Percentiles rank a stretch among this genome's conserved stretches.
phyloP scores from a whole-genome alignment of 2,797 vertebrate species.

The Allobates femoralis region DNA sequence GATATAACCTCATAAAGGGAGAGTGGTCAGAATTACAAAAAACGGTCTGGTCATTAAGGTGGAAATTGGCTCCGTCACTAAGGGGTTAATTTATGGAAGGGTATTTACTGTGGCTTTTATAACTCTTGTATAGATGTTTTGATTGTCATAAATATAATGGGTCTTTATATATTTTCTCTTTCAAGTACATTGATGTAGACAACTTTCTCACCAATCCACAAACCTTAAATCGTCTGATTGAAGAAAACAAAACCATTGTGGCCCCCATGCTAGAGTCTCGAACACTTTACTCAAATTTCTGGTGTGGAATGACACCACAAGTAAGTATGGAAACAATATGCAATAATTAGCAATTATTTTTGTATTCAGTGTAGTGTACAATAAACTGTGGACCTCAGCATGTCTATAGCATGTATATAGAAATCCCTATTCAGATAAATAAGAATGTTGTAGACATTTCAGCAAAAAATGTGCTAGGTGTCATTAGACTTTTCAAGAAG shows the following conservation, averaged over 20 bases:
- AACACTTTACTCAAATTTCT: constrained; percentile 96
- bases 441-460: no score
- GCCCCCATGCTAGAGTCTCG: constrained; percentile 96
- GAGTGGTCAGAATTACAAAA: no score
- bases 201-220: constrained; percentile 93
- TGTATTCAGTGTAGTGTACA: background rate
- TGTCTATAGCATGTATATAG: background rate
- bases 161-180: constrained; percentile 33
- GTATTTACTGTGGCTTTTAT: no score
- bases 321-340: constrained; percentile 71
- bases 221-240: constrained; percentile 88
- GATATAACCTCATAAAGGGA: no score
- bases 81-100: no score
- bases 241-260: constrained; percentile 90
- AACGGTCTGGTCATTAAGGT: no score
- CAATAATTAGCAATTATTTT: background rate
- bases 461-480: no score
- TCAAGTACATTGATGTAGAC: constrained; percentile 91
- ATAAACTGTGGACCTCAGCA: background rate
- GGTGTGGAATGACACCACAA: constrained; percentile 97
- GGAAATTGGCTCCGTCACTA: no score
- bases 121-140: background rate
- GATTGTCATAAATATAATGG: background rate
- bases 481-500: no score
- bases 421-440: no score